Conservation (phyloP, 2,888 invertebrate genomes). For the Allygus modestus region DNA sequence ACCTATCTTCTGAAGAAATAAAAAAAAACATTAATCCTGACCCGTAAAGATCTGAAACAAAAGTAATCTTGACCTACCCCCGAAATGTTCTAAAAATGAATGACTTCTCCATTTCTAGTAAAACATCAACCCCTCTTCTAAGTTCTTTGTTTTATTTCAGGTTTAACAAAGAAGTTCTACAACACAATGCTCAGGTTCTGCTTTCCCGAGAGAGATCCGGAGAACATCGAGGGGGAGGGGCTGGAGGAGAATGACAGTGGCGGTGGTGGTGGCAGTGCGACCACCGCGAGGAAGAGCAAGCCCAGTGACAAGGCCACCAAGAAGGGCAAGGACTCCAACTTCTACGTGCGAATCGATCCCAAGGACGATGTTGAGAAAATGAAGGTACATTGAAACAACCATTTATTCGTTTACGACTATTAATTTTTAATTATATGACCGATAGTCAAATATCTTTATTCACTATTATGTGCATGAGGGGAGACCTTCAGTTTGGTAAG, state of each 20-base stretch:
- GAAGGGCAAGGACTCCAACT: slow-evolving; percentile 88
- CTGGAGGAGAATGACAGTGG: slow-evolving; percentile 77
- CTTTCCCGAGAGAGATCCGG: slow-evolving; percentile 95
- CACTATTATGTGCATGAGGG: neutral
- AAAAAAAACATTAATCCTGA: no score
- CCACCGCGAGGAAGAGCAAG: slow-evolving; percentile 71
- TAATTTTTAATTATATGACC: no score
- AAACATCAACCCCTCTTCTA: no score
- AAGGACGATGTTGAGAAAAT: slow-evolving; percentile 98
- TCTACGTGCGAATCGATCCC: slow-evolving; percentile 91
- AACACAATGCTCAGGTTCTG: slow-evolving; percentile 98
- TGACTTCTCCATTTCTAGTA: no score
- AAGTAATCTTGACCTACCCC: no score
- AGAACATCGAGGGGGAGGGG: slow-evolving; percentile 86
- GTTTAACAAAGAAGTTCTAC: slow-evolving; percentile 96
- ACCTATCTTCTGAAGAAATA: no score
- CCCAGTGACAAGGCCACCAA: slow-evolving; percentile 76
- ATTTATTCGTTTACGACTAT: no score
- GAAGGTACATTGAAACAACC: slow-evolving; percentile 87
- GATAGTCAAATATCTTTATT: no score
- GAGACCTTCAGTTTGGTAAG: no score
- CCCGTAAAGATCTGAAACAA: no score
- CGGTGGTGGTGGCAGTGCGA: slow-evolving; percentile 68
- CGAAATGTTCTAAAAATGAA: no score
- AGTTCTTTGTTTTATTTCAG: slow-evolving; percentile 72